A percentile compares a stretch with the other conserved stretches of the same genome.
phyloP scores from a whole-genome alignment of 2,113 vertebrate species.

The Stegostoma tigrinum region DNA sequence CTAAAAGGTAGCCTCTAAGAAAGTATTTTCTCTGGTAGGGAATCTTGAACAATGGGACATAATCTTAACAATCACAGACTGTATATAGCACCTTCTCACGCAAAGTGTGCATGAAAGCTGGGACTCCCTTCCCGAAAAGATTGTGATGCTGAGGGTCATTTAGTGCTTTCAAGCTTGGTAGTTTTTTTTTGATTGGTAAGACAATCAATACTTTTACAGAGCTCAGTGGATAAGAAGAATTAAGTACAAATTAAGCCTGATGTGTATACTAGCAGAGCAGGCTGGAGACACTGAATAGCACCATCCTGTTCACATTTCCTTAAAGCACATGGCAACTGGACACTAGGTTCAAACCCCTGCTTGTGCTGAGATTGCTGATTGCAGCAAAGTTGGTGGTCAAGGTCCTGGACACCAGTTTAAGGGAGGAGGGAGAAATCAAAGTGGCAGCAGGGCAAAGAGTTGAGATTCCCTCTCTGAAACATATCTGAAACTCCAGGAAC shows the following conservation, averaged over 20 bases:
- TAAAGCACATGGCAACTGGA: neutral
- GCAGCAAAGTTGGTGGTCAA: neutral
- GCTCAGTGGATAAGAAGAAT: neutral
- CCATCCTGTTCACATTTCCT: neutral
- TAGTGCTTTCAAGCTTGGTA: neutral
- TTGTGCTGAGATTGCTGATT: neutral
- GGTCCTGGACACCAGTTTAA: neutral
- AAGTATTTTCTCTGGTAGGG: neutral
- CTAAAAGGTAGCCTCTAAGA: neutral
- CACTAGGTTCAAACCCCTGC: neutral
- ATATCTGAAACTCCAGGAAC: neutral
- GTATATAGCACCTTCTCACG: neutral
- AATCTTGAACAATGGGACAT: neutral
- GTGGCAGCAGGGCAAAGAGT: neutral
- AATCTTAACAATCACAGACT: neutral
- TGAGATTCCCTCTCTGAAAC: neutral
- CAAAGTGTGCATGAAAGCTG: no score
- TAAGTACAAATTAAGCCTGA: neutral
- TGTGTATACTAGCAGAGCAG: no score
- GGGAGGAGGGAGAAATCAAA: neutral
- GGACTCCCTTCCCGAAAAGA: no score
- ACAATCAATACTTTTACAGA: neutral
- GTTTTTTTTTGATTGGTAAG: neutral
- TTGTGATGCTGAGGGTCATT: neutral
- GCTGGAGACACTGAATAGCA: neutral